A percentile compares a stretch with the other conserved stretches of the same genome.
Evolutionary conservation across 2,797 vertebrate species (phyloP).

Genomic region (Serranus cabrilla): DNA sequence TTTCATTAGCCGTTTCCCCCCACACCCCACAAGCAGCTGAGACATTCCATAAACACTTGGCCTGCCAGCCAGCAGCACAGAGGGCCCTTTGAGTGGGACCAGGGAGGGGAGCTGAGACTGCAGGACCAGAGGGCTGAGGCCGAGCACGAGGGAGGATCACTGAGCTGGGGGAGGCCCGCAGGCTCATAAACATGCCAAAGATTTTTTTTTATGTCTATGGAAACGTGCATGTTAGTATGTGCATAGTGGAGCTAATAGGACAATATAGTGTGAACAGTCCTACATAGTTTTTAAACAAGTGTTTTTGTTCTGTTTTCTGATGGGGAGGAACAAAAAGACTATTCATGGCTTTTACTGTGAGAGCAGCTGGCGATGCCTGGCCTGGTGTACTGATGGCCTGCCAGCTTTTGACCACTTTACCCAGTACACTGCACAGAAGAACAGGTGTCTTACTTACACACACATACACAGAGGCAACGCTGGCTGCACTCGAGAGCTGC

Average conservation of each 20-base stretch:
- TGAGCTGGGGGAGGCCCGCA: slow-evolving; percentile 47
- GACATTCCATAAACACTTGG: slow-evolving; percentile 85
- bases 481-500: slow-evolving; percentile 28
- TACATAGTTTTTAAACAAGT: slow-evolving; percentile 32
- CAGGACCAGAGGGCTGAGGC: slow-evolving; percentile 60
- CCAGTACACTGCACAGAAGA: slow-evolving; percentile 68
- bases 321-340: slow-evolving; percentile 64
- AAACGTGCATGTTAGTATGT: slow-evolving; percentile 21
- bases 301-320: slow-evolving; percentile 49
- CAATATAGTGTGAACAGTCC: not conserved
- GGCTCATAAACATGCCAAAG: slow-evolving; percentile 65
- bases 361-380: slow-evolving; percentile 76
- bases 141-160: slow-evolving; percentile 71
- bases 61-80: slow-evolving; percentile 81
- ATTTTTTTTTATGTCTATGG: slow-evolving; percentile 45
- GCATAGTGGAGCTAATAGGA: not conserved
- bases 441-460: slow-evolving; percentile 74
- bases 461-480: slow-evolving; percentile 32
- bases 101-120: slow-evolving; percentile 68
- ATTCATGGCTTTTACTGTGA: slow-evolving; percentile 64
- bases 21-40: slow-evolving; percentile 82
- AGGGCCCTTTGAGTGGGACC: slow-evolving; percentile 82
- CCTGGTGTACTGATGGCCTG: slow-evolving; percentile 68
- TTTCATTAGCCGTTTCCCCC: slow-evolving; percentile 78
- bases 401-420: slow-evolving; percentile 71